Evolutionary conservation across 23 tunicate species (phyloP).

Genomic region (Halocynthia aurantium): DNA sequence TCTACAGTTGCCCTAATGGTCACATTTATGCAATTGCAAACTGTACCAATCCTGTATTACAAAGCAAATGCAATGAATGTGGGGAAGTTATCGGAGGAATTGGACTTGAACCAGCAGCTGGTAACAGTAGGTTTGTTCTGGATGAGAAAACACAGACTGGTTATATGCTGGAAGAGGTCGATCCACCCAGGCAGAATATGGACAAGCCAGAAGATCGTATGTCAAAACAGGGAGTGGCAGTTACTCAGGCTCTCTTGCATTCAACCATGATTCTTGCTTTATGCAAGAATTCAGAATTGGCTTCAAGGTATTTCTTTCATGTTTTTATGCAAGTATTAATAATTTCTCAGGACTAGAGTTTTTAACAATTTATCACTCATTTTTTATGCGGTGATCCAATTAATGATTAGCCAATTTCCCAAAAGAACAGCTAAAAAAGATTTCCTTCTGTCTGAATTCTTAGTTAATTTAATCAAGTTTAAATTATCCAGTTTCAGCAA

Average conservation of each 20-base stretch:
- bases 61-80: constrained; percentile 20
- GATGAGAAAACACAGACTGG: constrained; percentile 70
- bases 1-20: constrained; percentile 34
- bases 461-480: no score
- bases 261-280: constrained; percentile 2
- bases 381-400: no score
- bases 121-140: constrained; percentile 40
- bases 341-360: neutral
- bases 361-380: neutral
- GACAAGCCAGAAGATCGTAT: constrained; percentile 30
- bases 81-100: constrained; percentile 14
- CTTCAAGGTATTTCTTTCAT: constrained; percentile 9
- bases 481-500: no score
- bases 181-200: neutral
- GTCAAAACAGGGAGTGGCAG: constrained; percentile 23
- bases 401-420: no score
- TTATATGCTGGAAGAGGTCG: constrained; percentile 17
- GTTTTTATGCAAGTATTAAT: neutral
- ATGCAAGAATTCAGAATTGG: neutral
- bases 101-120: constrained; percentile 4
- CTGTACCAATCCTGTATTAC: constrained; percentile 1
- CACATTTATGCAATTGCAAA: constrained; percentile 23
- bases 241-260: constrained; percentile 5
- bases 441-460: no score
- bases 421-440: no score